Evolutionary conservation across 2,888 invertebrate genomes (phyloP), one percentile per base, ranked within the genome.

Genomic region (Tetrapedia diversipes): DNA sequence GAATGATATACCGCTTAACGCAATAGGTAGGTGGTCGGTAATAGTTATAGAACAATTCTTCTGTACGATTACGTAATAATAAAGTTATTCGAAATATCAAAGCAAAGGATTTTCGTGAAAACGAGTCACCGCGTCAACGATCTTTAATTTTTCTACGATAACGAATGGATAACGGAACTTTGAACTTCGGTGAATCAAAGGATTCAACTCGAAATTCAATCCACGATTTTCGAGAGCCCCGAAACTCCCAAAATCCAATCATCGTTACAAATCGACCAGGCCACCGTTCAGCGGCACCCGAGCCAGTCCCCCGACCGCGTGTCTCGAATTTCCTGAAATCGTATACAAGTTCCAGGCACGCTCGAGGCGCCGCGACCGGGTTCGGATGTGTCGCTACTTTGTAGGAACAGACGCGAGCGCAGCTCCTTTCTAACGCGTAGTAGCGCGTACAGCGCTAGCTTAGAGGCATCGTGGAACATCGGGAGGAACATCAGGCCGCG

Each of bases 321-420:
- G 64, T 56, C 54, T 60, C 64, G 41, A 65, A 65, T 70, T 79
- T 72, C 54, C 53, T 57, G 64, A 64, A 68, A 64, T 68, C 49
- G 63, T 45, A 45, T 66, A 66, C 69, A 65, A 29, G 41, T 24
- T n/a, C 16, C 24, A 39, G 41, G 14, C 60, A 49, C 22, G 49
- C 29, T 14, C 7, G 19, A 4, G 3, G 37, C 27, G 14, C 8
- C 11, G 14, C 22, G 11, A 14, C 11, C 51, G 43, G 39, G 29
- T 47, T 27, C 47, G 49, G 70, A 81, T 43, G 70, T 57, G 67
- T 57, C 67, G 68, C 59, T 64, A 54, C 64, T 71, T 73, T 76
- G 80, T 76, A 65, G 56, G 43, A 60, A 64, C 70, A 65, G 76
- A 65, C 65, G 47, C 64, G 65, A 67, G 39, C 61, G 16, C 10